Evolutionary conservation across 1,140 invertebrate genomes (phyloP).

Genomic region (Trypoxylus dichotomus): DNA sequence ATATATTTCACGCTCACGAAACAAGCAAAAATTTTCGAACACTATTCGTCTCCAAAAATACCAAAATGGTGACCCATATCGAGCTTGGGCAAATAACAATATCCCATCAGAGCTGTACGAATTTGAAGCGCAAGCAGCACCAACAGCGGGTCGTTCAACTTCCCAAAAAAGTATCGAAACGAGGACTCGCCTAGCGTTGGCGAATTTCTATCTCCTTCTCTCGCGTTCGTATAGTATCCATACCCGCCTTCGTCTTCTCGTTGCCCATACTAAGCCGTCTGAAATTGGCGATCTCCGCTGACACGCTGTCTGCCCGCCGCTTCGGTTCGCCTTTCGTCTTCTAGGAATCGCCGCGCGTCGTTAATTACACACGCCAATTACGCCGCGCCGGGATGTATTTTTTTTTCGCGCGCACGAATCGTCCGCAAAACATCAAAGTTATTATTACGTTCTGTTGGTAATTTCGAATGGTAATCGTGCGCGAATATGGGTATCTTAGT

Average conservation of each 20-base stretch:
- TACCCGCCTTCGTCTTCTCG: neutral
- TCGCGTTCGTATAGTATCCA: neutral
- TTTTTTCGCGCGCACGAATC: neutral
- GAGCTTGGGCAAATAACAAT: neutral
- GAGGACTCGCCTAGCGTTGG: neutral
- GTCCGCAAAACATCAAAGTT: neutral
- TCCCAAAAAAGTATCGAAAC: conserved; percentile 7
- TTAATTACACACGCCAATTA: conserved; percentile 1
- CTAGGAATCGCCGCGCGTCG: neutral
- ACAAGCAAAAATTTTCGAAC: neutral
- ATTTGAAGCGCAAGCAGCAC: neutral
- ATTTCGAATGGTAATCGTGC: neutral
- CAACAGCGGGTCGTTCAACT: neutral
- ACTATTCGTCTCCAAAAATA: neutral
- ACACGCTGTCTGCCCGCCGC: conserved; percentile 1
- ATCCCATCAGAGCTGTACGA: neutral
- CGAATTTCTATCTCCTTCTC: neutral
- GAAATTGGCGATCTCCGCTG: neutral
- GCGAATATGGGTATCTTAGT: neutral
- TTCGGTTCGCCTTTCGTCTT: neutral
- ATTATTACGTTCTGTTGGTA: neutral
- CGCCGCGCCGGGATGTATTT: neutral
- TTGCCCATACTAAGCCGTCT: neutral
- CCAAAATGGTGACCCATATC: neutral
- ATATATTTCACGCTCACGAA: neutral